Evolutionary conservation across 1,140 invertebrate genomes (phyloP).

Genomic region (Ptiloglossa arizonensis): DNA sequence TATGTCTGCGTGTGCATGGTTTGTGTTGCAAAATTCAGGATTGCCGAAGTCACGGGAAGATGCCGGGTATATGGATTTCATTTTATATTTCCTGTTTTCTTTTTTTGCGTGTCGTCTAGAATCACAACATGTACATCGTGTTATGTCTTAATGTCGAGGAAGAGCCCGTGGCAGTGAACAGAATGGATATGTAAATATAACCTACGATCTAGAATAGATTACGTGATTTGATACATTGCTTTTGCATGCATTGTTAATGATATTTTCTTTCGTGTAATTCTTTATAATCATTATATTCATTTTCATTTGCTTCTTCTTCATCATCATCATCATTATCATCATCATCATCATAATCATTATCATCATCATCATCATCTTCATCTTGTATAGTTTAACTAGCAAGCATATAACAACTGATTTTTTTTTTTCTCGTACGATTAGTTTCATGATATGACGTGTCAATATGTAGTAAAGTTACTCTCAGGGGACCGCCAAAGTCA

Average conservation of each 20-base stretch:
- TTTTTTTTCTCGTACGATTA: constrained; percentile 69
- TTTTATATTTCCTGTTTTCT: constrained; percentile 20
- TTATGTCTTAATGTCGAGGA: constrained; percentile 69
- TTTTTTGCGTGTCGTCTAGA: constrained; percentile 49
- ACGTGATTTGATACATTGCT: constrained; percentile 80
- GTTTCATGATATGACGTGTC: constrained; percentile 78
- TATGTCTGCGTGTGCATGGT: constrained; percentile 7
- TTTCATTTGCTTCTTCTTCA: constrained; percentile 27
- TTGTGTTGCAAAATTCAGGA: constrained; percentile 54
- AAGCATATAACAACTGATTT: constrained; percentile 79
- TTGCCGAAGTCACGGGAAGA: constrained; percentile 36
- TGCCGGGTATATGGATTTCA: constrained; percentile 44
- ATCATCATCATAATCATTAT: background rate
- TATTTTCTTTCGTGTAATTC: constrained; percentile 66
- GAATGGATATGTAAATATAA: constrained; percentile 75
- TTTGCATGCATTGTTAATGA: constrained; percentile 79
- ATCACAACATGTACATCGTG: constrained; percentile 63
- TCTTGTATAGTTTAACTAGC: constrained; percentile 74
- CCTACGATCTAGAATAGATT: constrained; percentile 78
- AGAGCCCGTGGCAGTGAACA: constrained; percentile 78
- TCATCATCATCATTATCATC: constrained; percentile 47
- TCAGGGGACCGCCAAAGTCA: constrained; percentile 73
- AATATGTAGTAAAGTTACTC: constrained; percentile 76
- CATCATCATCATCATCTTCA: constrained; percentile 59
- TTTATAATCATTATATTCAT: constrained; percentile 55